Percentiles rank a stretch among this genome's conserved stretches.
These are phyloP conservation scores for Tichodroma muraria DNA, from an alignment of 2,113 vertebrate genomes.

Conservation along the genomic window DNA sequence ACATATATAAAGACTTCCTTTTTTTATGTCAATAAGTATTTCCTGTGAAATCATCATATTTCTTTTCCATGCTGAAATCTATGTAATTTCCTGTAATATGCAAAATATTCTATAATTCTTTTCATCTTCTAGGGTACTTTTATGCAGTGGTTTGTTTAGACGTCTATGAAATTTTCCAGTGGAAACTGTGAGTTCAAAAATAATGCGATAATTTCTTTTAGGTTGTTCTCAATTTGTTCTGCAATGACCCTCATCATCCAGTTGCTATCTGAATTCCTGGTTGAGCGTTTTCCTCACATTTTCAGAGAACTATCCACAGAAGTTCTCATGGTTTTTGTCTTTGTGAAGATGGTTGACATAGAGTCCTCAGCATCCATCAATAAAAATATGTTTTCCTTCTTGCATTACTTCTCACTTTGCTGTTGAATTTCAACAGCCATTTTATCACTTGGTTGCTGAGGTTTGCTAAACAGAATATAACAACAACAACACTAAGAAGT, in stretches of 20 bases:
- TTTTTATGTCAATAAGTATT: background rate
- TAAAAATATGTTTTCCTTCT: background rate
- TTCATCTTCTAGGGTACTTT: background rate
- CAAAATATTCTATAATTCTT: background rate
- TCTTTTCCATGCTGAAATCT: background rate
- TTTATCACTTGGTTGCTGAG: background rate
- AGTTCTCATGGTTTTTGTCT: background rate
- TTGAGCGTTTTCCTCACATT: background rate
- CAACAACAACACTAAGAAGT: background rate
- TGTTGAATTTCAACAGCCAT: background rate
- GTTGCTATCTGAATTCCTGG: background rate
- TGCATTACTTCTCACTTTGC: background rate
- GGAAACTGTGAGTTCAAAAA: background rate
- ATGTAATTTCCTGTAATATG: background rate
- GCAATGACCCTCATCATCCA: background rate
- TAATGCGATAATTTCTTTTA: background rate
- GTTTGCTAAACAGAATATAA: background rate
- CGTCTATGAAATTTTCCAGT: background rate
- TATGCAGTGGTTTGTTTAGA: background rate
- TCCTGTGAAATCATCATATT: background rate
- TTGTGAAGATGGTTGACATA: background rate
- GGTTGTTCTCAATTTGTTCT: background rate
- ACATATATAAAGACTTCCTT: background rate
- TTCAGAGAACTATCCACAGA: background rate
- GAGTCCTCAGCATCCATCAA: background rate